Percentiles rank a stretch among this genome's conserved stretches.
Evolutionary conservation across 1,140 invertebrate genomes (phyloP).

Genomic region (Bombus confusus): DNA sequence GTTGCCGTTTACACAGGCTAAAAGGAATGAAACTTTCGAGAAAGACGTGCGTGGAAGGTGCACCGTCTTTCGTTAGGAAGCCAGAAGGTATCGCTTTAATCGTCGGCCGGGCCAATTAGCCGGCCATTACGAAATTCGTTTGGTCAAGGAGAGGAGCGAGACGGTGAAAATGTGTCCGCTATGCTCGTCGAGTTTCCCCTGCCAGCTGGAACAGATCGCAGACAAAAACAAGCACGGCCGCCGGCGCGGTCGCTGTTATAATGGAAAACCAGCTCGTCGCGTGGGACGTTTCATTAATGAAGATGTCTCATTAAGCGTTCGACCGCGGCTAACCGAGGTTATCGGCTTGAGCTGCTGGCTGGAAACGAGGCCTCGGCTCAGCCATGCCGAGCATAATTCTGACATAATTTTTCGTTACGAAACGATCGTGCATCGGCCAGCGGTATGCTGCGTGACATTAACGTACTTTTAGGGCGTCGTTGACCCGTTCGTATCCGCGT

Average conservation of each 20-base stretch:
- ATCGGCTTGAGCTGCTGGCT: constrained; percentile 47
- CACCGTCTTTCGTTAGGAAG: constrained; percentile 39
- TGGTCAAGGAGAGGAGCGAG: not conserved
- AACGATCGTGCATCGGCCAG: constrained; percentile 34
- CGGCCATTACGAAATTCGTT: constrained; percentile 51
- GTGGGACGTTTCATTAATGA: constrained; percentile 66
- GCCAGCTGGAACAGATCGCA: too few species aligned
- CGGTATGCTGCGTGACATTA: not conserved
- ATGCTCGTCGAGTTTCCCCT: not conserved
- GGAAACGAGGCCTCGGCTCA: constrained; percentile 51
- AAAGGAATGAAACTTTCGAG: not conserved
- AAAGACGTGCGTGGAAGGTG: not conserved
- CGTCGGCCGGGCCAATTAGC: constrained; percentile 42
- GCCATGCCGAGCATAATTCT: constrained; percentile 42
- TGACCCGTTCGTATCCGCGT: constrained; percentile 24
- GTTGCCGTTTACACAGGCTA: not conserved
- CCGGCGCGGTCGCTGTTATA: constrained; percentile 3
- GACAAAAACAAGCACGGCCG: constrained; percentile 14
- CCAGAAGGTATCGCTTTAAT: constrained; percentile 25
- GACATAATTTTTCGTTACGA: constrained; percentile 65
- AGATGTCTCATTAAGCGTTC: constrained; percentile 65
- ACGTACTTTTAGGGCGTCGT: constrained; percentile 37
- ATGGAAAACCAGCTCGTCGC: constrained; percentile 51
- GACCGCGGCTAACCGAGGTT: constrained; percentile 55
- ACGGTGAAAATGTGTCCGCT: constrained; percentile 25